Percentiles rank a stretch among this genome's conserved stretches.
Conservation (phyloP, 1,140 invertebrate genomes). For the Drosophila malerkotliana region DNA sequence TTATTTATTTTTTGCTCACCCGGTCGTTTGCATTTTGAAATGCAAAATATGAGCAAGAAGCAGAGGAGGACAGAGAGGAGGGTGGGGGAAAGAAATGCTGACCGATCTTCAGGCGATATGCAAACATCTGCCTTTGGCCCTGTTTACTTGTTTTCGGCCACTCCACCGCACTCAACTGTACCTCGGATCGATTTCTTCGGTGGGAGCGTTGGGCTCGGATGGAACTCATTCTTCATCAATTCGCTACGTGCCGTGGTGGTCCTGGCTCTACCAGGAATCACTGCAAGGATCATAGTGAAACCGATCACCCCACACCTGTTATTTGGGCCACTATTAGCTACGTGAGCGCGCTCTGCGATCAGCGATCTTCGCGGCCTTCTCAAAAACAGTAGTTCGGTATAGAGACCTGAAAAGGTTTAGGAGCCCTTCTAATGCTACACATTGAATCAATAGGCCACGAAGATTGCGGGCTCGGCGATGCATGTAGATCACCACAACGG, state of each 20-base stretch:
- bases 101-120: constrained; percentile 66
- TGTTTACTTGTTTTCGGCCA: constrained; percentile 32
- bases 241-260: constrained; percentile 60
- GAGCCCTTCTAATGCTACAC: constrained; percentile 57
- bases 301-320: constrained; percentile 76
- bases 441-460: constrained; percentile 69
- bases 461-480: constrained; percentile 40
- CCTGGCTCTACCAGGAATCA: constrained; percentile 25
- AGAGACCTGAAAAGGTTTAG: constrained; percentile 18
- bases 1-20: constrained; percentile 1
- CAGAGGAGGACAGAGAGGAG: neutral
- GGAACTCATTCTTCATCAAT: constrained; percentile 49
- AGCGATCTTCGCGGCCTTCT: too few relatives aligned
- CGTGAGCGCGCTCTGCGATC: constrained; percentile 41
- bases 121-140: constrained; percentile 66
- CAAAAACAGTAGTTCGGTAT: neutral
- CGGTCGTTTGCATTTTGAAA: constrained; percentile 66
- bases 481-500: constrained; percentile 60
- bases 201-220: neutral
- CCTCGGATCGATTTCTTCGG: constrained; percentile 4
- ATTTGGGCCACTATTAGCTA: constrained; percentile 68
- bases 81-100: constrained; percentile 50
- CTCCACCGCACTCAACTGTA: constrained; percentile 26
- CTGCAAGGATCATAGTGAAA: constrained; percentile 50
- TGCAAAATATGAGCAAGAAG: constrained; percentile 63